Percentiles rank a stretch among this genome's conserved stretches.
phyloP scores from a whole-genome alignment of 1,140 invertebrate species.

The Drosophila ananassae region DNA sequence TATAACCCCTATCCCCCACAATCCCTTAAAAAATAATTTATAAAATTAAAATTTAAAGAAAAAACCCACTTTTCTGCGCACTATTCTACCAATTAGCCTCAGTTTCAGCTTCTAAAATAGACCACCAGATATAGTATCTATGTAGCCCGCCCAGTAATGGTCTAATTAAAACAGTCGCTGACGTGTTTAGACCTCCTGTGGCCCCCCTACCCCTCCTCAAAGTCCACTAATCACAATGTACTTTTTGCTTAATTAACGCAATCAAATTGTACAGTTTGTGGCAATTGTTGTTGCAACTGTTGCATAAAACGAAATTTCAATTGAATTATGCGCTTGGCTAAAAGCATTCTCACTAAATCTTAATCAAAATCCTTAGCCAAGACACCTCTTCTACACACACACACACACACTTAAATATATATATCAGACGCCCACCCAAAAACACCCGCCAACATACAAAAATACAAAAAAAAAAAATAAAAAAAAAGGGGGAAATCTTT shows the following conservation, averaged over 20 bases:
- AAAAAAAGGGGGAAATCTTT: slow-evolving; percentile 12
- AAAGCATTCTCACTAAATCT: slow-evolving; percentile 77
- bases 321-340: slow-evolving; percentile 80
- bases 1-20: no score
- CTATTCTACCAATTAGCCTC: neutral
- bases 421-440: slow-evolving; percentile 28
- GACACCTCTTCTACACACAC: slow-evolving; percentile 12
- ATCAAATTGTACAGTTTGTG: slow-evolving; percentile 71
- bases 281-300: slow-evolving; percentile 64
- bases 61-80: no score
- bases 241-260: slow-evolving; percentile 73
- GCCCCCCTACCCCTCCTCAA: slow-evolving; percentile 6
- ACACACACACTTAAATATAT: neutral
- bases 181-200: slow-evolving; percentile 24
- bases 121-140: neutral
- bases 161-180: slow-evolving; percentile 71
- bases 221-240: slow-evolving; percentile 52
- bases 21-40: no score
- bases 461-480: neutral
- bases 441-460: neutral
- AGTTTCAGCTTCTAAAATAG: neutral
- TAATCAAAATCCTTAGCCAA: slow-evolving; percentile 36
- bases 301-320: slow-evolving; percentile 68
- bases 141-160: slow-evolving; percentile 56
- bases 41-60: no score